phyloP scores from a whole-genome alignment of 2,888 invertebrate species.

The Dexiosoma caninum region DNA sequence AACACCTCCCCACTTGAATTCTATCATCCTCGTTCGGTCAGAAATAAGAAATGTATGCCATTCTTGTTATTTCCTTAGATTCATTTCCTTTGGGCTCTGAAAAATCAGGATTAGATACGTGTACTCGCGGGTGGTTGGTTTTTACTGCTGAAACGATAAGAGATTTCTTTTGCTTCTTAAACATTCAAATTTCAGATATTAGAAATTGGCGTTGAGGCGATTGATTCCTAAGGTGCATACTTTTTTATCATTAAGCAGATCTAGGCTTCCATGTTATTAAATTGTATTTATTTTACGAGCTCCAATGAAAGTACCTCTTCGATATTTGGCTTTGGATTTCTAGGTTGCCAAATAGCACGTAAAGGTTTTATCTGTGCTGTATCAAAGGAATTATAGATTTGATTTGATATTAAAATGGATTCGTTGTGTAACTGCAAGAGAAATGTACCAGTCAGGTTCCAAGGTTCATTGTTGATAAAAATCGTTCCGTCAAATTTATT shows the following conservation, averaged over 20 bases:
- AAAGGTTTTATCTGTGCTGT: slow-evolving; percentile 37
- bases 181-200: background rate
- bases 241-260: background rate
- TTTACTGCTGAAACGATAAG: background rate
- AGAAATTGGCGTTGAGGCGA: background rate
- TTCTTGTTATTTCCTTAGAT: background rate
- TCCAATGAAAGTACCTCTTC: slow-evolving; percentile 50
- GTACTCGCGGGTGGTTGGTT: background rate
- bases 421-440: slow-evolving; percentile 35
- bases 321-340: slow-evolving; percentile 10
- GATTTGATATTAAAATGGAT: slow-evolving; percentile 41
- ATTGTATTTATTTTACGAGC: slow-evolving; percentile 43
- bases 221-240: background rate
- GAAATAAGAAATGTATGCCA: slow-evolving; percentile 5
- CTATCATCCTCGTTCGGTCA: background rate
- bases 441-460: slow-evolving; percentile 30
- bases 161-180: background rate
- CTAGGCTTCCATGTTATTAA: slow-evolving; percentile 4
- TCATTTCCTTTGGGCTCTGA: background rate
- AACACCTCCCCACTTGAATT: no score
- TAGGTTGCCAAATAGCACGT: slow-evolving; percentile 55
- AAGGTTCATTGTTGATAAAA: slow-evolving; percentile 7
- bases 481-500: slow-evolving; percentile 54
- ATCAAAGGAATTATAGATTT: slow-evolving; percentile 33
- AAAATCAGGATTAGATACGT: background rate